Evolutionary conservation across 2,113 vertebrate species (phyloP), one percentile per base, ranked within the genome.

Genomic region (Caranx ignobilis): DNA sequence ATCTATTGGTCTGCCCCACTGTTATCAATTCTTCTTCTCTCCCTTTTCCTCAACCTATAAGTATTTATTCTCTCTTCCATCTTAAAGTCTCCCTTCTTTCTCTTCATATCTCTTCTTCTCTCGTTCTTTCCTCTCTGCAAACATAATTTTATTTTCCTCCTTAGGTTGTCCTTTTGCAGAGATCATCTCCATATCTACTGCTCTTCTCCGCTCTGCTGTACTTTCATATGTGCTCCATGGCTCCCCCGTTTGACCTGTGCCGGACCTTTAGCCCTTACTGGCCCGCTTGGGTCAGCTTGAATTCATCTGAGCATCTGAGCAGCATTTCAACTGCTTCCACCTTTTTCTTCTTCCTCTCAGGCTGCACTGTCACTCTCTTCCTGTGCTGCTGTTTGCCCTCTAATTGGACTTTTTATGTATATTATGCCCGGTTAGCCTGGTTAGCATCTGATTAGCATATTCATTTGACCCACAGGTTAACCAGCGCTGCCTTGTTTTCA

Each of bases 401-500:
- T 62, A 73, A 63, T 63, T 89, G 75, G 13, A 77, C 77, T 79
- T 41, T 83, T 78, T 74, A 85, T 88, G 75, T 61, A 83, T 78
- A 86, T 77, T 63, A 54, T 31, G 57, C 55, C 56, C 63, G 11
- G 67, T 64, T 34, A 77, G 43, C 47, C 74, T 82, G 37, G 62
- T 84, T 91, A 86, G 82, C 83, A 87, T 89, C 6, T 62, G 7
- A 87, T 90, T 90, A 79, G 62, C 88, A 92, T 90, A 86, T 77
- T 60, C 7, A 55, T 74, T 82, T 87, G 82, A 93, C 77, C 88
- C 47, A 3, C 0, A 35, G 72, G 87, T 90, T 77, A 86, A 88
- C 65, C 21, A 69, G 62, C 7, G 45, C 65, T 47, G 77, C 48
- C 52, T 84, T 61, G 39, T 67, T 76, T 75, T 68, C 54, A 57